Evolutionary conservation across 2,888 invertebrate genomes (phyloP).

Genomic region (Andrena fulva): DNA sequence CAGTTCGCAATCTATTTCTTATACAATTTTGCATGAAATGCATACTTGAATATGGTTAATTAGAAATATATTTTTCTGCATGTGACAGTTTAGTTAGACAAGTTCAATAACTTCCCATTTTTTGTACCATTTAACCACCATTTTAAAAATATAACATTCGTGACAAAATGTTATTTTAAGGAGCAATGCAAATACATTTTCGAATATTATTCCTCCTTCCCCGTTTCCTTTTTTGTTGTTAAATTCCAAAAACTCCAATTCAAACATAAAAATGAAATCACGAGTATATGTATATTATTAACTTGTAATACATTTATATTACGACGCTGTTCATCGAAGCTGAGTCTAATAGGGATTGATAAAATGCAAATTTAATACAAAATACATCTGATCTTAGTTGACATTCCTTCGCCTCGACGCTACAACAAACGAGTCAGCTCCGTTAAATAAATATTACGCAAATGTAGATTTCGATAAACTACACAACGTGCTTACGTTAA

Average conservation of each 20-base stretch:
- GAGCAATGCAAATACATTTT: neutral
- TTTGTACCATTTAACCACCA: neutral
- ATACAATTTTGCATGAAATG: too few species aligned
- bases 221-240: neutral
- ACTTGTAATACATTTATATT: too few species aligned
- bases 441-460: slow-evolving; percentile 26
- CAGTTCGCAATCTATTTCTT: too few species aligned
- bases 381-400: neutral
- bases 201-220: neutral
- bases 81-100: neutral
- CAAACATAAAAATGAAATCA: too few species aligned
- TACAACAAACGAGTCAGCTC: neutral
- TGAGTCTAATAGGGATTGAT: neutral
- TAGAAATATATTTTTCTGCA: too few species aligned
- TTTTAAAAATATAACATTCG: neutral
- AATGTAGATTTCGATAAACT: slow-evolving; percentile 31
- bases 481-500: slow-evolving; percentile 37
- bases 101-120: neutral
- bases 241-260: neutral
- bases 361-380: neutral
- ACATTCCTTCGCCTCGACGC: neutral
- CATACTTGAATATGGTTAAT: too few species aligned
- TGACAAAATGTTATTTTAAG: neutral
- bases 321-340: too few species aligned
- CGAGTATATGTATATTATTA: too few species aligned